phyloP scores from a whole-genome alignment of 2,113 vertebrate species.

The Eretmodus cyanostictus region DNA sequence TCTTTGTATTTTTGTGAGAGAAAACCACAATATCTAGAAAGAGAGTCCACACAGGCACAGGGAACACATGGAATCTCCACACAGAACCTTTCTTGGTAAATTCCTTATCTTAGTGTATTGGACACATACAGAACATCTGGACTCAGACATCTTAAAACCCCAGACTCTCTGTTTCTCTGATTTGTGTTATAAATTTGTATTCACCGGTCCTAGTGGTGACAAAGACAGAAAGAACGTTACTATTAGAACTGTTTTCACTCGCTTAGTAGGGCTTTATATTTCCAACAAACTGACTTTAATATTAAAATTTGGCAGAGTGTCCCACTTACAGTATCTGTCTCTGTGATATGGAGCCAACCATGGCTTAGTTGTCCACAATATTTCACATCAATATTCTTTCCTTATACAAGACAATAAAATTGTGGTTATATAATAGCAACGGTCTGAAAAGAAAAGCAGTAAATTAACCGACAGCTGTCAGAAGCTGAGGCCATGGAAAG shows the following conservation, averaged over 20 bases:
- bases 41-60: not conserved
- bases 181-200: not conserved
- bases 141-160: not conserved
- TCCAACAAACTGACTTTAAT: not conserved
- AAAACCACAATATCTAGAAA: not conserved
- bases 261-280: not conserved
- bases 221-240: not conserved
- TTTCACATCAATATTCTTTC: not conserved
- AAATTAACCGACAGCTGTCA: constrained; percentile 42
- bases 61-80: not conserved
- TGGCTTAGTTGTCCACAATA: not conserved
- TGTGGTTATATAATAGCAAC: not conserved
- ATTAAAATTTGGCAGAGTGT: not conserved
- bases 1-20: not conserved
- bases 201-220: not conserved
- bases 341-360: not conserved
- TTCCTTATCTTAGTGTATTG: not conserved
- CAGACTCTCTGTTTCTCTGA: not conserved
- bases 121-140: not conserved
- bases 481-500: constrained; percentile 3
- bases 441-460: constrained; percentile 16
- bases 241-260: not conserved
- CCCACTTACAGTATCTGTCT: not conserved
- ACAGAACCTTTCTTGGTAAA: not conserved
- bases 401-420: not conserved